Conservation (phyloP, 2,797 vertebrate species). For the Gymnothorax javanicus region DNA sequence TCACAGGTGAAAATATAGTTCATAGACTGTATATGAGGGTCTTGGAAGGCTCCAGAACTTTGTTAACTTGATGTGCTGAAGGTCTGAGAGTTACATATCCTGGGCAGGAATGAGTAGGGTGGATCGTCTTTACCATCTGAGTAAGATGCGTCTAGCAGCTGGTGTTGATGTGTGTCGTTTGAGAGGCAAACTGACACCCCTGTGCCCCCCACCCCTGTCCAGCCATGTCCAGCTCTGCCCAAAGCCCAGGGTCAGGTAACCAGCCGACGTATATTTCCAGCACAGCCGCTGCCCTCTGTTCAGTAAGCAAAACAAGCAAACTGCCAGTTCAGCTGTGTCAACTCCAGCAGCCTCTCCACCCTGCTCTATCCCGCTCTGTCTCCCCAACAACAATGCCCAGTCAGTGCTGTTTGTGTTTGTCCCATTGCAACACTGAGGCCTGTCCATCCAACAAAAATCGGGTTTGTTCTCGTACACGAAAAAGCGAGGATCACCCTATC, state of each 20-base stretch:
- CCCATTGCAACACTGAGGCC: neutral
- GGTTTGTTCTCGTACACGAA: neutral
- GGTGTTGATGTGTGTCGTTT: neutral
- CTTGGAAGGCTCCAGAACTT: neutral
- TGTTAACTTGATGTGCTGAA: neutral
- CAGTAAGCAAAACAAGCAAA: slow-evolving; percentile 9
- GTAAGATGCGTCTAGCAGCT: slow-evolving; percentile 24
- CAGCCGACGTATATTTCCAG: neutral
- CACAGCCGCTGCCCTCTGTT: neutral
- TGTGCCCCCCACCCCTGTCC: neutral
- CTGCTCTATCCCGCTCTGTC: neutral
- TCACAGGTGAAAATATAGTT: neutral
- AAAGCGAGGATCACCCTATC: neutral
- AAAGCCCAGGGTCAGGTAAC: neutral
- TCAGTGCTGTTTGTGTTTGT: neutral
- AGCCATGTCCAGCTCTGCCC: neutral
- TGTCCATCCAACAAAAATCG: neutral
- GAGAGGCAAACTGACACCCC: neutral
- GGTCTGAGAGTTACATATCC: neutral
- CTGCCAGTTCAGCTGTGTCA: neutral
- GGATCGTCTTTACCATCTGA: neutral
- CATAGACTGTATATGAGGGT: neutral
- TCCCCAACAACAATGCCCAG: slow-evolving; percentile 13
- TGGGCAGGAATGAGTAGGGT: neutral
- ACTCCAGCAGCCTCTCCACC: neutral